Evolutionary conservation across 1,140 invertebrate genomes (phyloP), one percentile per base, ranked within the genome.

Genomic region (Drosophila oshimai): DNA sequence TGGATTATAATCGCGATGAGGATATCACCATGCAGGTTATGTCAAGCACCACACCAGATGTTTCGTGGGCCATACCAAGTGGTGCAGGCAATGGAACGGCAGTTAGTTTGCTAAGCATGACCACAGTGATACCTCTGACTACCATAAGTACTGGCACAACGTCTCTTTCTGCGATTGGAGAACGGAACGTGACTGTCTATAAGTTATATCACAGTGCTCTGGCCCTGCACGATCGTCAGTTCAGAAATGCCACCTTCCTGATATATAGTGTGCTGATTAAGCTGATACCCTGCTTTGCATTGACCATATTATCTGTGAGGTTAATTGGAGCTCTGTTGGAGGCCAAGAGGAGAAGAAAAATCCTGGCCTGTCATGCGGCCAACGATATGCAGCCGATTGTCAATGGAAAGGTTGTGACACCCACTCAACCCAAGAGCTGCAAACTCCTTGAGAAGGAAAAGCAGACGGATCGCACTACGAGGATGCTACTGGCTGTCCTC

Each of bases 401-500:
- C 12, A 91, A 89, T 57, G 89, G 79, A 5, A 91, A 91, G 22
- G 72, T 86, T 3, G 83, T 73, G 0, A 72, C 88, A 3, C 79
- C 89, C 7, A 79, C 91, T 4, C 91, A 84, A 24, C 91, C 91
- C 34, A 91, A 92, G 60, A 93, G 92, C 45, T 90, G 90, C 41
- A 91, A 91, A 61, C 58, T 91, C 7, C 15, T 91, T 34, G 94
- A 94, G 62, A 94, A 94, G 61, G 94, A 95, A 55, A 93, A 94
- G 39, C 94, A 95, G 75, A 96, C 96, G 4, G 96, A 98, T 91
- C 93, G 96, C 15, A 99, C 98, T 0, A 99, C 98, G 0, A 93
- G 94, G 20, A 99, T 99, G 98, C 92, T 99, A 28, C 92, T 99
- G 10, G 97, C 97, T 0, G 95, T 99, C 0, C 93, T 99, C 0